Evolutionary conservation across 2,797 vertebrate genomes (phyloP), one percentile per base, ranked within the genome.

Genomic region (Phataginus tricuspis): DNA sequence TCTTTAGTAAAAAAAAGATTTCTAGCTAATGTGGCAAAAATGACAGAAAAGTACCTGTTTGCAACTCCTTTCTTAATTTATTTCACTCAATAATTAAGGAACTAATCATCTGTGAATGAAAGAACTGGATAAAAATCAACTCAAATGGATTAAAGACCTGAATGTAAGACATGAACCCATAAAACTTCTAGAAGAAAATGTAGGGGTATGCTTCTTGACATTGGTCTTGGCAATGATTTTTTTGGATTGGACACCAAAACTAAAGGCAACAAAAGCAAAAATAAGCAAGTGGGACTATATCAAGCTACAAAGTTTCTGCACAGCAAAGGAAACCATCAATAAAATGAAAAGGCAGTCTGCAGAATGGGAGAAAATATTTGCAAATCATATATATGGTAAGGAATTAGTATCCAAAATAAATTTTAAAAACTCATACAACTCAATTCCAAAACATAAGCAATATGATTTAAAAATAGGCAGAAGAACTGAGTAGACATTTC

Each of bases 251-350:
- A 86, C 25, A 59, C 64, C 13, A 51, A 69, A 78, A 78, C 53
- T 51, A 92, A 92, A 92, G 19, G n/a, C 13, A 78, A 59, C 63
- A 86, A 69, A 69, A 77, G 31, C 51, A 92, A 86, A 92, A 86
- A 57, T 42, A 88, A 92, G 10, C 82, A 79, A 88, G 18, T 57
- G 19, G 21, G 10, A 57, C 49, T 80, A 55, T 9, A 82, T 12
- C 34, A 82, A 93, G 34, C 55, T 80, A 31, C 55, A 74, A 94
- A 74, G 14, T 9, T 31, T 74, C 37, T 63, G 31, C 57, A 72
- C 9, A 49, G 59, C 57, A 55, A 45, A 82, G 45, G 37, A 68
- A 92, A 59, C 72, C 21, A 64, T 45, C 66, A 82, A 55, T 21
- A 88, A 82, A 86, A 74, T 37, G 34, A 88, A 86, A 87, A 66